phyloP scores from a whole-genome alignment of 2,113 vertebrate species.

The Panthera uncia region DNA sequence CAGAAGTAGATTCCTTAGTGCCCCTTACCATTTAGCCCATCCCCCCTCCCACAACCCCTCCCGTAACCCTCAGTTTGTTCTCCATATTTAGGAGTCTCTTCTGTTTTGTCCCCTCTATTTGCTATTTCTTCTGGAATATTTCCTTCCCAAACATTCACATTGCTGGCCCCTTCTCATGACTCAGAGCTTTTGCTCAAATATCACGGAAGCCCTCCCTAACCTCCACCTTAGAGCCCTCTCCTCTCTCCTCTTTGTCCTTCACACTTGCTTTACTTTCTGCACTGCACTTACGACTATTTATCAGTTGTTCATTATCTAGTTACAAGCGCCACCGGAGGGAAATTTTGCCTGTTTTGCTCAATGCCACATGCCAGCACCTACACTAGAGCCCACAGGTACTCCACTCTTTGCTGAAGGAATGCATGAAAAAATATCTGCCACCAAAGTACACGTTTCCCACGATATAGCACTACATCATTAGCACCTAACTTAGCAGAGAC shows the following conservation, averaged over 20 bases:
- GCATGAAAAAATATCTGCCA: neutral
- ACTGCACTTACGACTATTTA: neutral
- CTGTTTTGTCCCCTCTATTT: neutral
- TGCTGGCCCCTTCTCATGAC: neutral
- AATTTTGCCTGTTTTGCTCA: neutral
- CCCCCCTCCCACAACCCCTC: no score
- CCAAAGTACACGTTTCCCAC: neutral
- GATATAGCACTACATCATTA: accelerated
- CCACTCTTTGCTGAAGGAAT: neutral
- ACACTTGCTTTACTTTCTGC: neutral
- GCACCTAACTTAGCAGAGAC: neutral
- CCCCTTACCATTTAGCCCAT: no score
- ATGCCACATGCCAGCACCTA: neutral
- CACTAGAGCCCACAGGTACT: neutral
- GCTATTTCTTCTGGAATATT: conserved; percentile 1
- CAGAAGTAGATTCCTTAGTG: no score
- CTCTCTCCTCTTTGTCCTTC: neutral
- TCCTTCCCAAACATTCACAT: neutral
- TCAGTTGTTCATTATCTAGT: neutral
- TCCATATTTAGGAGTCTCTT: no score
- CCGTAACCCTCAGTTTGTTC: no score
- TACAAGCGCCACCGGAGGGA: neutral
- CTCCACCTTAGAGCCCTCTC: neutral
- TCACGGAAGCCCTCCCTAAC: neutral
- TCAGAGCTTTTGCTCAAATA: neutral